A percentile compares a stretch with the other conserved stretches of the same genome.
Conservation (phyloP, 2,113 vertebrate genomes). For the Probosciger aterrimus region DNA sequence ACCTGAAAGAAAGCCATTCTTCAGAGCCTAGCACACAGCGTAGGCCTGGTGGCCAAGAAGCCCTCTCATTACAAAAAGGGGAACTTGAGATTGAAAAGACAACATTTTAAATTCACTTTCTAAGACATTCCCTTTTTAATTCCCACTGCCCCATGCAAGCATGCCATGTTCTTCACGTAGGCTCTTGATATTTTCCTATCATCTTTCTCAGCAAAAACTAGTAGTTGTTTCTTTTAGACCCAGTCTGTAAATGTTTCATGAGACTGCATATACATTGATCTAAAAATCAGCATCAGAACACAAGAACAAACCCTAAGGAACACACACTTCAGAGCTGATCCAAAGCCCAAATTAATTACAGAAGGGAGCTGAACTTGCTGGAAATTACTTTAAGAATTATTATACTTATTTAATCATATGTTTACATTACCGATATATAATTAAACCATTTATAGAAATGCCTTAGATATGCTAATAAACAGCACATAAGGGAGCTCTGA, state of each 20-base stretch:
- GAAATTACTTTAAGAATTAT: background rate
- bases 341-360: background rate
- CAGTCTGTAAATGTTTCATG: conserved; percentile 1
- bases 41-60: background rate
- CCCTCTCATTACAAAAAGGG: background rate
- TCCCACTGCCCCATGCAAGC: background rate
- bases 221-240: background rate
- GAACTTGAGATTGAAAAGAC: background rate
- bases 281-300: conserved; percentile 13
- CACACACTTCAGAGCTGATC: background rate
- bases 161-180: background rate
- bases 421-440: background rate
- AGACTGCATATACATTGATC: background rate
- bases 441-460: background rate
- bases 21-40: background rate
- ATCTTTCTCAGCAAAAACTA: background rate
- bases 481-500: background rate
- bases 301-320: background rate
- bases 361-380: background rate
- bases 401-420: background rate
- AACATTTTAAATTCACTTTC: background rate
- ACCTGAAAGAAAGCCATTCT: background rate
- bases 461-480: background rate
- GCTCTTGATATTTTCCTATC: background rate
- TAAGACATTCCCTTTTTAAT: background rate